These are phyloP conservation scores for Leptura quadrifasciata DNA, from an alignment of 2,888 invertebrate species.

Conservation along the genomic window DNA sequence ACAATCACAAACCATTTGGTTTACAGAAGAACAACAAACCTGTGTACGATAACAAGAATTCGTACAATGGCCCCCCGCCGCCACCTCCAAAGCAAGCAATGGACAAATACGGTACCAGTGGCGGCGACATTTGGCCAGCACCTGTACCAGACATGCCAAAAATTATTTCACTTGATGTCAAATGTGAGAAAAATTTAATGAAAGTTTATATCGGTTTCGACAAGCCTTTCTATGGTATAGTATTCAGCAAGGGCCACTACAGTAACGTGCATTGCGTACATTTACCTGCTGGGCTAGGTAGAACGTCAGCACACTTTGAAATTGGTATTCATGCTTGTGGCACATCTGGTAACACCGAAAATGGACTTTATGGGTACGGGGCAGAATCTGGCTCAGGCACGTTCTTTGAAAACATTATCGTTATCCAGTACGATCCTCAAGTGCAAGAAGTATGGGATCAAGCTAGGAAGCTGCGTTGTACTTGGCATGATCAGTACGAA, in stretches of 20 bases:
- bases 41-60: constrained; percentile 75
- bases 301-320: constrained; percentile 91
- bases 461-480: constrained; percentile 92
- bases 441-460: constrained; percentile 98
- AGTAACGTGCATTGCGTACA: constrained; percentile 95
- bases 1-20: constrained; percentile 75
- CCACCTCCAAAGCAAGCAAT: constrained; percentile 70
- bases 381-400: constrained; percentile 93
- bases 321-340: constrained; percentile 94
- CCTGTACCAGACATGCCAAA: constrained; percentile 94
- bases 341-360: constrained; percentile 93
- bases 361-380: constrained; percentile 90
- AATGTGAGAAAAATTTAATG: constrained; percentile 96
- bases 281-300: constrained; percentile 88
- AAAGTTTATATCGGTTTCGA: constrained; percentile 95
- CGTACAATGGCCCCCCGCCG: constrained; percentile 83
- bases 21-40: constrained; percentile 73
- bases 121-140: constrained; percentile 87
- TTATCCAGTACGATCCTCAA: constrained; percentile 92
- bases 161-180: constrained; percentile 93
- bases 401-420: constrained; percentile 95
- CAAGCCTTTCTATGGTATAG: constrained; percentile 95
- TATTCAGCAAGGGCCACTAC: constrained; percentile 96
- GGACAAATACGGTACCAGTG: constrained; percentile 71
- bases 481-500: constrained; percentile 97